These are phyloP conservation scores for Pocota personata DNA, from an alignment of 2,888 invertebrate genomes.

Conservation along the genomic window DNA sequence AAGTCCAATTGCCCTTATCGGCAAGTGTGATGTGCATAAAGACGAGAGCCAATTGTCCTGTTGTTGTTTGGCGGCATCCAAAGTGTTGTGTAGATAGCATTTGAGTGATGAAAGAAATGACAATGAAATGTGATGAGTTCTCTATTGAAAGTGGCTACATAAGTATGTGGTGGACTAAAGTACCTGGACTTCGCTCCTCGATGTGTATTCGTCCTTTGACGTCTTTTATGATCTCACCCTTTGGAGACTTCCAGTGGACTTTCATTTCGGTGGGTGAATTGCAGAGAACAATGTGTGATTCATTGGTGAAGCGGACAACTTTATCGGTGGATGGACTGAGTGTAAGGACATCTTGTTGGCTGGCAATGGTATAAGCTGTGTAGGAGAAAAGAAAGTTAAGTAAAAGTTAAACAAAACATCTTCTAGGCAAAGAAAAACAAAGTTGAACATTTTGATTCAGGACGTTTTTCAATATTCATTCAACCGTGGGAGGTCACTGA, in stretches of 20 bases:
- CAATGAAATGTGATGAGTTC: background rate
- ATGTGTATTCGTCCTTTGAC: slow-evolving; percentile 83
- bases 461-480: background rate
- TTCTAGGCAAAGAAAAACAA: background rate
- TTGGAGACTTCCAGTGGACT: slow-evolving; percentile 82
- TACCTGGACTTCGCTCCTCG: slow-evolving; percentile 80
- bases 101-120: background rate
- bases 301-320: slow-evolving; percentile 82
- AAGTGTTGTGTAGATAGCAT: background rate
- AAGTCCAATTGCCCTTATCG: slow-evolving; percentile 84
- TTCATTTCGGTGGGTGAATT: slow-evolving; percentile 78
- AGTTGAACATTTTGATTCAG: background rate
- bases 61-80: slow-evolving; percentile 16
- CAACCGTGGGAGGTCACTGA: background rate
- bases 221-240: slow-evolving; percentile 80
- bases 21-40: slow-evolving; percentile 83
- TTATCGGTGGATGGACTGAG: slow-evolving; percentile 80
- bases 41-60: slow-evolving; percentile 82
- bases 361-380: slow-evolving; percentile 78
- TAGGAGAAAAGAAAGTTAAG: background rate
- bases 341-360: slow-evolving; percentile 78
- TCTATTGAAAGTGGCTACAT: background rate
- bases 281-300: slow-evolving; percentile 83
- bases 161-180: background rate
- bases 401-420: background rate